phyloP scores from a whole-genome alignment of 1,140 invertebrate genomes.

The Temnothorax nylanderi region DNA sequence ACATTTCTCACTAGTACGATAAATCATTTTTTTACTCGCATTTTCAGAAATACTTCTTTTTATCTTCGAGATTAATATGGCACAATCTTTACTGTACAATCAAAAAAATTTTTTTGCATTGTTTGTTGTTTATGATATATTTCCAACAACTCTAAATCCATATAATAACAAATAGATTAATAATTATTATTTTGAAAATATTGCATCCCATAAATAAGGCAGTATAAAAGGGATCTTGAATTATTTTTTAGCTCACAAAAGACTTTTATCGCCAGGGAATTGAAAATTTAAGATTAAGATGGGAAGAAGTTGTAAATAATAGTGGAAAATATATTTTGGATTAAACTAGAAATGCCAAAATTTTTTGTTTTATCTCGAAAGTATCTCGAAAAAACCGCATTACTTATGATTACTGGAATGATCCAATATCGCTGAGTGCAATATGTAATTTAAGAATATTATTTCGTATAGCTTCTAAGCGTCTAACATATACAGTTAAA shows the following conservation, averaged over 20 bases:
- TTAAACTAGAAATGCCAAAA: too few species aligned
- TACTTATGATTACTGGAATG: too few species aligned
- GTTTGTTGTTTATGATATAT: background rate
- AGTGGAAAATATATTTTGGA: too few species aligned
- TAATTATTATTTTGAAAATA: background rate
- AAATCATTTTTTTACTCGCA: background rate
- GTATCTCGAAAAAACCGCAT: too few species aligned
- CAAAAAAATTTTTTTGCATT: background rate
- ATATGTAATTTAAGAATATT: background rate
- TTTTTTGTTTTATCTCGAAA: too few species aligned
- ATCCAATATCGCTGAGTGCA: too few species aligned
- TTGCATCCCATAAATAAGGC: too few species aligned
- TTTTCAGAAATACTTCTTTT: background rate
- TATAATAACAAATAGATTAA: background rate
- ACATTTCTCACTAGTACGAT: background rate
- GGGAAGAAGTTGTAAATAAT: too few species aligned
- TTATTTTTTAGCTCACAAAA: too few species aligned
- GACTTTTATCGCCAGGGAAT: too few species aligned
- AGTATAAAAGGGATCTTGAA: too few species aligned
- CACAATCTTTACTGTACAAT: background rate
- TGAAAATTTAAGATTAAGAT: too few species aligned
- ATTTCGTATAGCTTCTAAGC: background rate
- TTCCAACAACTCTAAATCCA: background rate
- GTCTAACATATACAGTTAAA: background rate
- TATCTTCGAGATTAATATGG: background rate